phyloP scores from a whole-genome alignment of 2,113 vertebrate species.

The Prionailurus bengalensis region DNA sequence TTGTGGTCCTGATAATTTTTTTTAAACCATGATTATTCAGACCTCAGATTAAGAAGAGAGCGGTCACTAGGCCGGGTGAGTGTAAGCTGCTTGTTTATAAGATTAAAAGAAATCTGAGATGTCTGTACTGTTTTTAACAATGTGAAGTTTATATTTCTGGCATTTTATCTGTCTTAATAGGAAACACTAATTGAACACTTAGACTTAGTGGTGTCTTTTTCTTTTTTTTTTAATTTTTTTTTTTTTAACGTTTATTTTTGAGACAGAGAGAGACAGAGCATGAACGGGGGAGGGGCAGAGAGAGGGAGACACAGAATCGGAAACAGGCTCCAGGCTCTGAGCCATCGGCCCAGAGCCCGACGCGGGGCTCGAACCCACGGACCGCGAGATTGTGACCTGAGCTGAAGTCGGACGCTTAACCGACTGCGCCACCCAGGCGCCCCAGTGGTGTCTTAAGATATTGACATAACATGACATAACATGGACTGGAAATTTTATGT shows the following conservation, averaged over 20 bases:
- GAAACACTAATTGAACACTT: not conserved
- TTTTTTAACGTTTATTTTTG: too few relatives aligned
- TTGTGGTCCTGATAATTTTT: not conserved
- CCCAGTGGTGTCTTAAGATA: not conserved
- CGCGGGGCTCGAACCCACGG: too few relatives aligned
- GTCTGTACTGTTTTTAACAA: not conserved
- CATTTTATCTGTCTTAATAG: slow-evolving; percentile 15
- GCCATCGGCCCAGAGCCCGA: too few relatives aligned
- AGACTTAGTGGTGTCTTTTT: not conserved
- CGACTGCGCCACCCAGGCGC: too few relatives aligned
- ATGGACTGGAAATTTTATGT: not conserved
- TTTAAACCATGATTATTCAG: not conserved
- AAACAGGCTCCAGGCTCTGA: too few relatives aligned
- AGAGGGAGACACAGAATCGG: too few relatives aligned
- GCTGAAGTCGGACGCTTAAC: too few relatives aligned
- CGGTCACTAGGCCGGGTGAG: not conserved
- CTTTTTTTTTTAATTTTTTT: too few relatives aligned
- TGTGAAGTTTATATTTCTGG: not conserved
- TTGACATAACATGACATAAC: not conserved
- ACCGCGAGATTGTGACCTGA: too few relatives aligned
- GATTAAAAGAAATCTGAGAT: slow-evolving; percentile 27
- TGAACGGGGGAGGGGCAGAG: too few relatives aligned
- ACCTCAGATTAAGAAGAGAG: not conserved
- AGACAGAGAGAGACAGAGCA: too few relatives aligned
- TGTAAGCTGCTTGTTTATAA: slow-evolving; percentile 26